A percentile compares a stretch with the other conserved stretches of the same genome.
phyloP scores from a whole-genome alignment of 2,797 vertebrate genomes.

The Pseudochirops cupreus region DNA sequence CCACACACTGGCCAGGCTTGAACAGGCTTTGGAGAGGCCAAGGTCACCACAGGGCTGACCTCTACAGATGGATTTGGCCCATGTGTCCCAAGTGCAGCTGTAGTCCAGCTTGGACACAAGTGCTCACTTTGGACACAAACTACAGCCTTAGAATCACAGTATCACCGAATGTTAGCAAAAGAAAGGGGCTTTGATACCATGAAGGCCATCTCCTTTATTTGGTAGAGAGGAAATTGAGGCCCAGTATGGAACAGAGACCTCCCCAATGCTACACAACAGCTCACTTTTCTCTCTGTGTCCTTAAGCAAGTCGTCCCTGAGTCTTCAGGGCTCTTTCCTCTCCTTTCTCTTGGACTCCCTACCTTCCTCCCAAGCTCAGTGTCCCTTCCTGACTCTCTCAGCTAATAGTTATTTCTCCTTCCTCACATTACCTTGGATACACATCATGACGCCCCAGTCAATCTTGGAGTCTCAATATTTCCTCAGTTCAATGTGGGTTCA shows the following conservation, averaged over 20 bases:
- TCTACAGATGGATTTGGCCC: slow-evolving; percentile 73
- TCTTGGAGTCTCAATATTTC: neutral
- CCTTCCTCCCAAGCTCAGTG: neutral
- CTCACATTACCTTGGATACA: neutral
- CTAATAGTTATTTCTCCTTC: neutral
- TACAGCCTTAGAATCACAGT: neutral
- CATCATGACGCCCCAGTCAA: neutral
- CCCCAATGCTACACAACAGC: neutral
- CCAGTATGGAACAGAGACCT: neutral
- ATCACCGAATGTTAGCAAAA: neutral
- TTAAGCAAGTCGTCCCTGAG: neutral
- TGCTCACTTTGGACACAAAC: neutral
- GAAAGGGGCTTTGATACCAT: neutral
- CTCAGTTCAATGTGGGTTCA: neutral
- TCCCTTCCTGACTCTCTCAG: neutral
- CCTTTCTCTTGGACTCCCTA: neutral
- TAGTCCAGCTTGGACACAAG: neutral
- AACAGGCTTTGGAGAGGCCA: slow-evolving; percentile 73
- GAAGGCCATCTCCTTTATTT: neutral
- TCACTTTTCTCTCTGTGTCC: neutral
- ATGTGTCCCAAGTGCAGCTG: slow-evolving; percentile 49
- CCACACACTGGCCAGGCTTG: slow-evolving; percentile 38
- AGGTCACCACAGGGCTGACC: slow-evolving; percentile 69
- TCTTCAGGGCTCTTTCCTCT: neutral
- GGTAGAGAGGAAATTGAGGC: neutral